Percentiles rank a stretch among this genome's conserved stretches.
Evolutionary conservation across 2,797 vertebrate genomes (phyloP).

Genomic region (Megalops cyprinoides): DNA sequence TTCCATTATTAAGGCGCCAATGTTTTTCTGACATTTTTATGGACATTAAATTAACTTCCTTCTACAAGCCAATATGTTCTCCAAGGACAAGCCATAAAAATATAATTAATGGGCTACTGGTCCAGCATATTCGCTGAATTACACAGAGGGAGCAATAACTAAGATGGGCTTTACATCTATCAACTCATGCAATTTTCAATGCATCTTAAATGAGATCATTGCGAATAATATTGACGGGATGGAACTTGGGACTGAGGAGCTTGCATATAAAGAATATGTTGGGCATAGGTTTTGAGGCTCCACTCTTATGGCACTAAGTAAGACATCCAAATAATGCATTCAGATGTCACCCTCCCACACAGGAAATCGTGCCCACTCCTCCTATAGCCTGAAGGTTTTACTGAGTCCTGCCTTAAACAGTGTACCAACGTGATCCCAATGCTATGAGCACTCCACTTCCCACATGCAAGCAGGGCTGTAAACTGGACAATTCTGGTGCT

Average conservation of each 20-base stretch:
- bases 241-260: neutral
- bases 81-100: conserved; percentile 18
- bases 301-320: neutral
- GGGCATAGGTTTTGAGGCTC: neutral
- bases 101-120: conserved; percentile 7
- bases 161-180: conserved; percentile 1
- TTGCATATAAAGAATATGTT: neutral
- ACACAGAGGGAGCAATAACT: conserved; percentile 17
- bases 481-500: too few relatives aligned
- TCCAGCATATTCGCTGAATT: conserved; percentile 2
- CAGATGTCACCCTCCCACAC: neutral
- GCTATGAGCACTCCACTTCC: too few relatives aligned
- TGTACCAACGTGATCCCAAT: too few relatives aligned
- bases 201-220: conserved; percentile 5
- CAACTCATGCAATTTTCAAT: conserved; percentile 1
- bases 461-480: too few relatives aligned
- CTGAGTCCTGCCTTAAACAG: too few relatives aligned
- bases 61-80: conserved; percentile 18
- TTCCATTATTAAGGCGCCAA: conserved; percentile 20
- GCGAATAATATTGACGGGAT: neutral
- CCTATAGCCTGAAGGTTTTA: too few relatives aligned
- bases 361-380: neutral
- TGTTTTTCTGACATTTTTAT: conserved; percentile 18
- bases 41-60: conserved; percentile 17
- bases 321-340: neutral